Evolutionary conservation across 2,888 invertebrate species (phyloP).

Genomic region (Cryptus viduatorius): DNA sequence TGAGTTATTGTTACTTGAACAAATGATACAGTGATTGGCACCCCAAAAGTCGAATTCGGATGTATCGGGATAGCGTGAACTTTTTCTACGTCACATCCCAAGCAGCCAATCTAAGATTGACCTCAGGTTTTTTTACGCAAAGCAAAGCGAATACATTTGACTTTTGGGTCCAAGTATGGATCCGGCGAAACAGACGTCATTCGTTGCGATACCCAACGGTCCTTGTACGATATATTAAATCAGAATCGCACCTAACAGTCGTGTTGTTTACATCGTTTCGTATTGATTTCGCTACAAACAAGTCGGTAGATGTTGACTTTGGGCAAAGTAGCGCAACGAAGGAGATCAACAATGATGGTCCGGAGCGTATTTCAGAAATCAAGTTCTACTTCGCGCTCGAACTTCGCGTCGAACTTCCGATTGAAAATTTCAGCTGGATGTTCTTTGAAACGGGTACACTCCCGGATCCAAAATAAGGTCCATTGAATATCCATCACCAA

Average conservation of each 20-base stretch:
- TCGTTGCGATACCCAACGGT: neutral
- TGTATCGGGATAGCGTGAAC: neutral
- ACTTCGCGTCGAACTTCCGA: neutral
- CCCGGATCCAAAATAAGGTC: neutral
- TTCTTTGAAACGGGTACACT: neutral
- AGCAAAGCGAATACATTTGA: neutral
- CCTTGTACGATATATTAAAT: neutral
- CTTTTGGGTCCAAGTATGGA: neutral
- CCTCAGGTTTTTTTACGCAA: neutral
- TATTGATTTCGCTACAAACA: constrained; percentile 2
- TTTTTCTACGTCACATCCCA: too few species aligned
- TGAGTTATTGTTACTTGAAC: neutral
- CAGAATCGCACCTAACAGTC: neutral
- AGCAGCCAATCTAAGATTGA: neutral
- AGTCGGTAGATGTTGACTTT: neutral
- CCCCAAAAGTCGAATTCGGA: neutral
- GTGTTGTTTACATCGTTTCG: neutral
- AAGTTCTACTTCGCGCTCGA: too few species aligned
- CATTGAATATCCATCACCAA: neutral
- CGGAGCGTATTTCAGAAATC: neutral
- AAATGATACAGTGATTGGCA: neutral
- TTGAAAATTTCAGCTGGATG: neutral
- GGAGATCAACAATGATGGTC: neutral
- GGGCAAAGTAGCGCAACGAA: neutral
- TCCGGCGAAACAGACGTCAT: neutral